phyloP scores from a whole-genome alignment of 2,797 vertebrate species.

The Lophius americanus region DNA sequence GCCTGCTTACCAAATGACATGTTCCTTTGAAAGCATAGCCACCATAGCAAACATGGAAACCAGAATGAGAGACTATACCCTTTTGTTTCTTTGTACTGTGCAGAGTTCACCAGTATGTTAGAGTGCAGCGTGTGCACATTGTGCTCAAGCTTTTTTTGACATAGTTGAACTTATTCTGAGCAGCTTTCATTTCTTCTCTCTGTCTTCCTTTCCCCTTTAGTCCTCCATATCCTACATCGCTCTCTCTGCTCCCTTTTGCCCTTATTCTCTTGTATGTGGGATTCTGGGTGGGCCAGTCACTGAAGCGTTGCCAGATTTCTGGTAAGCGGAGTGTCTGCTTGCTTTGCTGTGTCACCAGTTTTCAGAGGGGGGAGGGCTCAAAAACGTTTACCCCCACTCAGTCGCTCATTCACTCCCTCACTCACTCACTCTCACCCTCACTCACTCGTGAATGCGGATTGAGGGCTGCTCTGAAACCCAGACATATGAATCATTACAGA shows the following conservation, averaged over 20 bases:
- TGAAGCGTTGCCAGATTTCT: conserved; percentile 77
- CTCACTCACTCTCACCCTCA: conserved; percentile 32
- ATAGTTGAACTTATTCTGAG: background rate
- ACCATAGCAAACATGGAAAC: conserved; percentile 2
- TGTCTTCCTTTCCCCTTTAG: conserved; percentile 24
- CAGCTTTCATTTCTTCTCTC: conserved; percentile 34
- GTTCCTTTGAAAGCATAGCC: conserved; percentile 28
- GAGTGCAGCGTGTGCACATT: conserved; percentile 26
- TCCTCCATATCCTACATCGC: conserved; percentile 5
- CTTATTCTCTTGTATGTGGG: conserved; percentile 36
- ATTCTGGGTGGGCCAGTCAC: conserved; percentile 73
- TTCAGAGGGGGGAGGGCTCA: conserved; percentile 25
- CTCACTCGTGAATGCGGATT: conserved; percentile 39
- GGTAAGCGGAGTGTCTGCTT: conserved; percentile 70
- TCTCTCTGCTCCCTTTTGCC: conserved; percentile 15
- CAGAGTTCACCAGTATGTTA: background rate
- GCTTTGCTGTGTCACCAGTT: conserved; percentile 78
- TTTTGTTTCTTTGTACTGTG: conserved; percentile 19
- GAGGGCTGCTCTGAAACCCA: conserved; percentile 35
- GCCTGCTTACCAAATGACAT: conserved; percentile 51
- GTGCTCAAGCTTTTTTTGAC: conserved; percentile 13
- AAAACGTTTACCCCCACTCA: conserved; percentile 28
- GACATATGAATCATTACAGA: conserved; percentile 56
- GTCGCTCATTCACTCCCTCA: no score
- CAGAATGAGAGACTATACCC: conserved; percentile 13